A percentile compares a stretch with the other conserved stretches of the same genome.
Evolutionary conservation across 2,888 invertebrate genomes (phyloP).

Genomic region (Andrena hattorfiana): DNA sequence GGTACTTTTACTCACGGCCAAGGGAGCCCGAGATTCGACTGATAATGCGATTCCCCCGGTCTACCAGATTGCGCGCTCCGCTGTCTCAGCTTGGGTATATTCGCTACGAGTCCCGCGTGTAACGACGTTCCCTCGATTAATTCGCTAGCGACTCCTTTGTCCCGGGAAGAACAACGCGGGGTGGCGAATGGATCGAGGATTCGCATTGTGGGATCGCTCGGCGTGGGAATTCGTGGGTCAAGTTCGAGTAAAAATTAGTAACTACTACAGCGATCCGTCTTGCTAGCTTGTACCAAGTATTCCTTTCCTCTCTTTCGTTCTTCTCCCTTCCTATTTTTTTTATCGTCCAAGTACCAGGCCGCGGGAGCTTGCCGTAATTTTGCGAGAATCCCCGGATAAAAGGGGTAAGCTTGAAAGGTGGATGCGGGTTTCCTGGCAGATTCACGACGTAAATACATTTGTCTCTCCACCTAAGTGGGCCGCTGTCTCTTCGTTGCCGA

Average conservation of each 20-base stretch:
- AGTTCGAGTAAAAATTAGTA: constrained; percentile 8
- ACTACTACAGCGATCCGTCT: constrained; percentile 23
- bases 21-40: constrained; percentile 22
- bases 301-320: not conserved
- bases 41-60: constrained; percentile 41
- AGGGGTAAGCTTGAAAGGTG: constrained; percentile 73
- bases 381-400: constrained; percentile 72
- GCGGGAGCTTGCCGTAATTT: constrained; percentile 66
- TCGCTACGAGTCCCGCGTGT: too few relatives aligned
- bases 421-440: constrained; percentile 74
- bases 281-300: not conserved
- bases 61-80: not conserved
- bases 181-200: too few relatives aligned
- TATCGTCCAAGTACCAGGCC: constrained; percentile 35
- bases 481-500: constrained; percentile 80
- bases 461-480: constrained; percentile 79
- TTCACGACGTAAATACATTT: constrained; percentile 79
- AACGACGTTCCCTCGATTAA: constrained; percentile 1
- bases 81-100: too few relatives aligned
- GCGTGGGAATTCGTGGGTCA: not conserved
- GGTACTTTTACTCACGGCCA: constrained; percentile 30
- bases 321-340: constrained; percentile 17
- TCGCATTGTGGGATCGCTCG: too few relatives aligned
- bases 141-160: too few relatives aligned
- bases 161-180: too few relatives aligned